Conservation (phyloP, 2,113 vertebrate genomes). For the Nibea albiflora region DNA sequence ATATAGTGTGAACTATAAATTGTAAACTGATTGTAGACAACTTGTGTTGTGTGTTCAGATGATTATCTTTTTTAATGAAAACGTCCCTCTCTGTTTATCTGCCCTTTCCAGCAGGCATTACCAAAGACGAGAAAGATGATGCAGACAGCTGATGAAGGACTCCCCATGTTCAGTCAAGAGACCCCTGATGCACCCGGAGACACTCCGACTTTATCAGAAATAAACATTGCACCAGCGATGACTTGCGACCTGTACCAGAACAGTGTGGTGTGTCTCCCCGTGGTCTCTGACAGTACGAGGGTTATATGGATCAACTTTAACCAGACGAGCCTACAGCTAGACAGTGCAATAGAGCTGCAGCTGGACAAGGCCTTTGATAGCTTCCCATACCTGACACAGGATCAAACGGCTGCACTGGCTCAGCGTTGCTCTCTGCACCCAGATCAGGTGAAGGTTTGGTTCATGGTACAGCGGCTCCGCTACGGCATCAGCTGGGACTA, state of each 20-base stretch:
- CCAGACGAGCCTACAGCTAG: conserved; percentile 76
- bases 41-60: too few relatives aligned
- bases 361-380: conserved; percentile 87
- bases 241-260: conserved; percentile 54
- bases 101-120: conserved; percentile 1
- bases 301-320: conserved; percentile 86
- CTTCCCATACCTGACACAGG: conserved; percentile 88
- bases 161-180: neutral
- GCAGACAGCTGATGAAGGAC: neutral
- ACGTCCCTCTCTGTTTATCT: neutral
- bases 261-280: conserved; percentile 82
- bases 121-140: conserved; percentile 15
- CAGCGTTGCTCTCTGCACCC: conserved; percentile 84
- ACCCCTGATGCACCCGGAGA: fast-evolving
- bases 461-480: conserved; percentile 89
- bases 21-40: too few relatives aligned
- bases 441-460: conserved; percentile 91
- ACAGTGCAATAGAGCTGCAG: conserved; percentile 82
- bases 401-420: conserved; percentile 83
- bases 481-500: conserved; percentile 91
- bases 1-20: too few relatives aligned
- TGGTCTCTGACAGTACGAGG: conserved; percentile 83
- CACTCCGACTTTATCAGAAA: neutral
- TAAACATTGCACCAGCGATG: fast-evolving
- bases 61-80: too few relatives aligned